Base-by-base conservation (phyloP, 2,888 invertebrate genomes). In the Achlya flavicornis region DNA sequence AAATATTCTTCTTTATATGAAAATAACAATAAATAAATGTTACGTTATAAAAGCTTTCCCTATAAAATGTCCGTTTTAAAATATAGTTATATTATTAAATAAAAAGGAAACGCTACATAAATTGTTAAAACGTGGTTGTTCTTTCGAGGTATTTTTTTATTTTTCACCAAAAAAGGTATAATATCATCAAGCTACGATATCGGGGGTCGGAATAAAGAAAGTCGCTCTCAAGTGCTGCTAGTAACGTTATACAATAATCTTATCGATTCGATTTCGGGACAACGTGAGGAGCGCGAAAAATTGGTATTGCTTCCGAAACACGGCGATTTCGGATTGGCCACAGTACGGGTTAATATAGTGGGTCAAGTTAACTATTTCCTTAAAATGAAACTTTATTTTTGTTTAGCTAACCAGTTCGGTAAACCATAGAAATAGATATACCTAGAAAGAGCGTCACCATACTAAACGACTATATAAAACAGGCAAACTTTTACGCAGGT, bases 251-350 rank as follows among this genome's bases (percentile, higher is more conserved):
- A 77, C 75, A 80, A 79, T 78, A 72, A 78, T 77, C 67, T 81
- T 82, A 81, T 83, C 81, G 74, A 70, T 66, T 71, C 61, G 69
- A 72, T 73, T 74, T 79, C 69, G 69, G 71, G 70, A 67, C 67
- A 65, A 46, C 63, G 66, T 69, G 61, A 62, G 69, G 43, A 63
- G 64, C 66, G 64, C 64, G 58, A 66, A 66, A 68, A 76, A 73
- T 73, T 69, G 69, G 62, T 64, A 64, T 70, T 75, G 78, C 79
- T 79, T 79, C 79, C 75, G 69, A 78, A 79, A 75, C 72, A 73
- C 65, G 63, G 66, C 68, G 59, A 65, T 38, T 60, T 60, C 60
- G 10, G 60, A 41, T 38, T 19, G 11, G 11, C 16, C 60, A 59
- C 41, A 60, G 60, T 41, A 16, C 64, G 63, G 16, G 46, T 53